Evolutionary conservation across 2,888 invertebrate species (phyloP).

Genomic region (Aspidiotus rigidus): DNA sequence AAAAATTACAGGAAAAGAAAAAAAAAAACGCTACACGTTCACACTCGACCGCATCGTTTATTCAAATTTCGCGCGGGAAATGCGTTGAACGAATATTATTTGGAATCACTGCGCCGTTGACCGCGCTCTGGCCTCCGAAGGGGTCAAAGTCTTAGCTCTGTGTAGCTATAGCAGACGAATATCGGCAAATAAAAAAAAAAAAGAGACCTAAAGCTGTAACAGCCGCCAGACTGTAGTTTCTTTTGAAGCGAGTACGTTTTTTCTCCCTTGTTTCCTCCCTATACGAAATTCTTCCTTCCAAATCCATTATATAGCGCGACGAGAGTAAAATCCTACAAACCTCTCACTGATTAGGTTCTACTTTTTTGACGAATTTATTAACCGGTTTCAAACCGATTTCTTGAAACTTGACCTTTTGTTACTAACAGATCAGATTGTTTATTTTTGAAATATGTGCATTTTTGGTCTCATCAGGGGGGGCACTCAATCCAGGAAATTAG

Average conservation of each 20-base stretch:
- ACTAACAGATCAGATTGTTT: too few relatives aligned
- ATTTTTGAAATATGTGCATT: too few relatives aligned
- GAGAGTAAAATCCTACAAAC: constrained; percentile 24
- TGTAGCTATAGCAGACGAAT: constrained; percentile 24
- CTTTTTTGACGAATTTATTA: constrained; percentile 33
- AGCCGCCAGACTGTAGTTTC: constrained; percentile 31
- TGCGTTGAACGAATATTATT: not conserved
- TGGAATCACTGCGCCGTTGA: constrained; percentile 16
- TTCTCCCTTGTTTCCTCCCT: constrained; percentile 11
- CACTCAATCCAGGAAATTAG: too few relatives aligned
- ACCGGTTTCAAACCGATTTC: too few relatives aligned
- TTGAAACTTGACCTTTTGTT: too few relatives aligned
- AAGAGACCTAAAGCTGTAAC: constrained; percentile 31
- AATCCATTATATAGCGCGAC: constrained; percentile 28
- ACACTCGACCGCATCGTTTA: not conserved
- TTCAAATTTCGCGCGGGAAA: not conserved
- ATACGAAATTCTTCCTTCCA: constrained; percentile 30
- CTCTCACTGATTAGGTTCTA: constrained; percentile 31
- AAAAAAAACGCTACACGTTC: too few relatives aligned
- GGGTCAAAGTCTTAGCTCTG: constrained; percentile 32
- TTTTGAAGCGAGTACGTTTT: constrained; percentile 16
- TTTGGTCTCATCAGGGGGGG: too few relatives aligned
- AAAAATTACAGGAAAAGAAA: too few relatives aligned
- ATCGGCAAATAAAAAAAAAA: constrained; percentile 29
- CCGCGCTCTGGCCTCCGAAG: constrained; percentile 30